Percentiles rank a stretch among this genome's conserved stretches.
Conservation (phyloP, 1,140 invertebrate genomes). For the Conus ventricosus region DNA sequence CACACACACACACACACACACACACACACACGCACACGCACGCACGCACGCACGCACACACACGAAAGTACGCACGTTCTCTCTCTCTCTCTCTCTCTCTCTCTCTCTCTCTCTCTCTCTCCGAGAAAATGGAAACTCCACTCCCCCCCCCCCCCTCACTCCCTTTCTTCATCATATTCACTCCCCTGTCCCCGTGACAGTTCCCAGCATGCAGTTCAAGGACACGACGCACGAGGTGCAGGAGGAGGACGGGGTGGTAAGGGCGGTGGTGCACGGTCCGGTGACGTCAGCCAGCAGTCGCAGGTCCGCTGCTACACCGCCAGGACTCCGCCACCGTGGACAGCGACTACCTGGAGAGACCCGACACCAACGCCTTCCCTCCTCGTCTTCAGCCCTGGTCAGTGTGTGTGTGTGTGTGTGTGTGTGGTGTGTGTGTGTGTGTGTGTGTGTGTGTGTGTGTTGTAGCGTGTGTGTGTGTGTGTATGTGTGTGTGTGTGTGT, state of each 20-base stretch:
- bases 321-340: conserved; percentile 71
- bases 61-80: too few species aligned
- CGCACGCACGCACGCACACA: too few species aligned
- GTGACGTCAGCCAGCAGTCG: conserved; percentile 54
- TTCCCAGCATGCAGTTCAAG: conserved; percentile 67
- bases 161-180: neutral
- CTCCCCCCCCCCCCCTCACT: neutral
- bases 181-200: conserved; percentile 50
- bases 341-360: conserved; percentile 73
- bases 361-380: conserved; percentile 72
- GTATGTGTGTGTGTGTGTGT: too few species aligned
- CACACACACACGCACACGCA: too few species aligned
- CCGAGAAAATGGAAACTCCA: neutral
- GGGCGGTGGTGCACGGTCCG: neutral
- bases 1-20: too few species aligned
- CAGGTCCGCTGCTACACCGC: conserved; percentile 75
- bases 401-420: neutral
- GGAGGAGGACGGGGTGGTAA: neutral
- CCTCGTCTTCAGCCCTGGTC: conserved; percentile 72
- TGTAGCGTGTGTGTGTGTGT: too few species aligned
- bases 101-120: neutral
- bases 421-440: too few species aligned
- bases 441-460: too few species aligned
- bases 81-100: too few species aligned
- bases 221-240: neutral